These are phyloP conservation scores for Pseudochaenichthys georgianus DNA, from an alignment of 2,797 vertebrate species.

Conservation along the genomic window DNA sequence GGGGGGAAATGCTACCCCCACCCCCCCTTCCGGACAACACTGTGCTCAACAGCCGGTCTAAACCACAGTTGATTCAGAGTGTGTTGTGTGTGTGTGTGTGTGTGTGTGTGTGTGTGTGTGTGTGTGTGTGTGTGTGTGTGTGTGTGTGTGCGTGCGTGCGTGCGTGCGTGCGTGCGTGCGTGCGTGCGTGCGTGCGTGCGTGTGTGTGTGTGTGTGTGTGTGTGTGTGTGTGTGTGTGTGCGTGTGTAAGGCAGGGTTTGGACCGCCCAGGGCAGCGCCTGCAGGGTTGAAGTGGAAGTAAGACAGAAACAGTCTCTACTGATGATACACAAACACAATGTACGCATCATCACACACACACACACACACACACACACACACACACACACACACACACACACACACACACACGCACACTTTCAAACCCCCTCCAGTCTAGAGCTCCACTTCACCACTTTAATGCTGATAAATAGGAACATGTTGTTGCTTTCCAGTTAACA, in stretches of 20 bases:
- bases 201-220: no score
- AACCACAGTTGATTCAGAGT: neutral
- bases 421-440: neutral
- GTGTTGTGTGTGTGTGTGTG: no score
- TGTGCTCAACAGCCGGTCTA: conserved; percentile 14
- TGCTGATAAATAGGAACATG: neutral
- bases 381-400: no score
- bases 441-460: conserved; percentile 1
- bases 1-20: neutral
- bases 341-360: conserved; percentile 2
- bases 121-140: no score
- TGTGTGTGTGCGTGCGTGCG: conserved; percentile 12
- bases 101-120: no score
- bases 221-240: no score
- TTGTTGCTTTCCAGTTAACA: neutral
- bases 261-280: conserved; percentile 70
- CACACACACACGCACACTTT: conserved; percentile 1
- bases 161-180: conserved; percentile 21
- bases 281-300: conserved; percentile 60
- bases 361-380: conserved; percentile 12
- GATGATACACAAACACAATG: conserved; percentile 25
- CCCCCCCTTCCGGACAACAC: neutral
- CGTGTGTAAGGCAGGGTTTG: no score
- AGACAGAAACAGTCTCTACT: conserved; percentile 51
- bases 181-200: conserved; percentile 25